phyloP scores from a whole-genome alignment of 2,888 invertebrate genomes.

The Acleris emargana region DNA sequence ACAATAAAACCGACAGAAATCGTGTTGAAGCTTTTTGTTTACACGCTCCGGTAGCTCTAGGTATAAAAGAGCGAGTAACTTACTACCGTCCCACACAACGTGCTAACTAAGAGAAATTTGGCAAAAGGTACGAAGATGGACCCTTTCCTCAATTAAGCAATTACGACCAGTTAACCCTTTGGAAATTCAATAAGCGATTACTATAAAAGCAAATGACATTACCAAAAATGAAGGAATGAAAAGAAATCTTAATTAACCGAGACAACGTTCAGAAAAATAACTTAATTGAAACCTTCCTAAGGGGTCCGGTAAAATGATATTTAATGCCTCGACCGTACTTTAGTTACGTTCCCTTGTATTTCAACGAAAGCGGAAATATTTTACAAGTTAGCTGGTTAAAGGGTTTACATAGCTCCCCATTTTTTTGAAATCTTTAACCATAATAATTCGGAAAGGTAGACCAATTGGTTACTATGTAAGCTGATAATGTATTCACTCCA shows the following conservation, averaged over 20 bases:
- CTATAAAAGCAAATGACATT: slow-evolving; percentile 48
- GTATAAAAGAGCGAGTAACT: slow-evolving; percentile 42
- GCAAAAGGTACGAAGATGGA: slow-evolving; percentile 56
- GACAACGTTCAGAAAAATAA: slow-evolving; percentile 37
- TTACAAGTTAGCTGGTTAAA: slow-evolving; percentile 14
- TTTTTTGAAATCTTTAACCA: slow-evolving; percentile 27
- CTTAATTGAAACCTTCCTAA: slow-evolving; percentile 36
- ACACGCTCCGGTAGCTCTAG: slow-evolving; percentile 31
- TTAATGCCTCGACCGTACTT: slow-evolving; percentile 34
- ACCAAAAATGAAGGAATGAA: slow-evolving; percentile 35
- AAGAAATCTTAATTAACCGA: slow-evolving; percentile 37
- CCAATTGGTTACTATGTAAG: slow-evolving; percentile 13
- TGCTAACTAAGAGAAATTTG: slow-evolving; percentile 59
- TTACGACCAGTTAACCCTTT: slow-evolving; percentile 57
- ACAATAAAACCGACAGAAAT: slow-evolving; percentile 39
- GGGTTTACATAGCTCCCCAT: slow-evolving; percentile 13
- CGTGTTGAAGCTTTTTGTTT: slow-evolving; percentile 43
- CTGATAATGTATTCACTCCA: neutral
- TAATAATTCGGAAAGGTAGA: neutral
- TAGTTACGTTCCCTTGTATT: slow-evolving; percentile 21
- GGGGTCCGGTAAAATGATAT: slow-evolving; percentile 33
- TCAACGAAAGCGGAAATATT: slow-evolving; percentile 28
- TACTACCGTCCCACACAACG: slow-evolving; percentile 47
- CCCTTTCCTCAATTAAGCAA: slow-evolving; percentile 62
- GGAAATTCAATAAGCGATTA: slow-evolving; percentile 57